These are phyloP conservation scores for Hemicrepidius hirtus DNA, from an alignment of 2,888 invertebrate genomes.

Conservation along the genomic window DNA sequence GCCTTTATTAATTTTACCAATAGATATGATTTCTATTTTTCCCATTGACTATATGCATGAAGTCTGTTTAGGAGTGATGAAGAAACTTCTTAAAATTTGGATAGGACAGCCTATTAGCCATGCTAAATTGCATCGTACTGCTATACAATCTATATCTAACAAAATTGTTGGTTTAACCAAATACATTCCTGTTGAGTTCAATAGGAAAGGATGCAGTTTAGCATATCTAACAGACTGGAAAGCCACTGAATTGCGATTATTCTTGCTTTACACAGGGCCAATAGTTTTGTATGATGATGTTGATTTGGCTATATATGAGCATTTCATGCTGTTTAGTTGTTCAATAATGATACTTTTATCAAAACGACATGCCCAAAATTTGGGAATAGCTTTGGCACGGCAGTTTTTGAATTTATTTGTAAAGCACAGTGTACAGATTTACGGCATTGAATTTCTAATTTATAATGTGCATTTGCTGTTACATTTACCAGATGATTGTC, in stretches of 20 bases:
- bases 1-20: too few species aligned
- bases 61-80: conserved; percentile 4
- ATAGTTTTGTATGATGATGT: not conserved
- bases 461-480: too few species aligned
- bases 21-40: not conserved
- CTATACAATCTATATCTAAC: not conserved
- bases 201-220: conserved; percentile 2
- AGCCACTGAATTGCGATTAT: too few species aligned
- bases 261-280: not conserved
- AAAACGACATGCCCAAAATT: not conserved
- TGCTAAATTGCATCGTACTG: not conserved
- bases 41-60: conserved; percentile 7
- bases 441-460: conserved; percentile 52
- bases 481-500: conserved; percentile 46
- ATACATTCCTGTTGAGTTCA: conserved; percentile 10
- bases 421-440: conserved; percentile 43
- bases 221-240: not conserved
- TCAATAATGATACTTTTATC: not conserved
- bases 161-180: not conserved
- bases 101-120: not conserved
- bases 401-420: conserved; percentile 46
- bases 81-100: not conserved
- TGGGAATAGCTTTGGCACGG: not conserved
- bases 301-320: conserved; percentile 14
- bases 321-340: conserved; percentile 1